Evolutionary conservation across 2,888 invertebrate genomes (phyloP), one percentile per base, ranked within the genome.

Genomic region (Dioctria rufipes): DNA sequence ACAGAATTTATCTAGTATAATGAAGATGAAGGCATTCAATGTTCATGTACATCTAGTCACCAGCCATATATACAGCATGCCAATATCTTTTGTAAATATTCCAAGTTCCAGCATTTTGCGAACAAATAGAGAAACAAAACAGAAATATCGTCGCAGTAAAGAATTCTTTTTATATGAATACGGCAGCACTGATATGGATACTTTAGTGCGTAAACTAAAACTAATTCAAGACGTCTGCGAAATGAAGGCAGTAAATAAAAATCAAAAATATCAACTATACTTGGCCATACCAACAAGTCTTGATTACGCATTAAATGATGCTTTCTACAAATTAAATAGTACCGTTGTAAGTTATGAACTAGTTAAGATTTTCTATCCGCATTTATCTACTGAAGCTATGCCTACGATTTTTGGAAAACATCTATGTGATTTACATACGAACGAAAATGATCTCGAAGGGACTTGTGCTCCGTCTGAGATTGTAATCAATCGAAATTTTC

Each of bases 51-150:
- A 95, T 87, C 89, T 95, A 6, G 91, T 95, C 73, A 95, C 95
- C 0, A 94, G 94, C 43, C 93, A 95, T 85, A 92, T 92, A 58
- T 96, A 96, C 86, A 93, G 93, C 73, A 88, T 96, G 84, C 96
- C 96, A 0, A 90, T 94, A 42, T 93, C 92, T 79, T 90, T 95
- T 71, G 89, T 96, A 2, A 92, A 94, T 84, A 89, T 94, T 81
- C 93, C 93, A 83, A 93, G 92, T 83, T 92, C 92, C 0, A 90
- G 90, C 4, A 90, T 89, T 84, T 85, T 92, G 9, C 92, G 92
- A 85, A 89, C 87, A 6, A 91, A 92, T 83, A 91, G 88, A 67
- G 90, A 89, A 58, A 92, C 92, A 0, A 91, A 91, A 2, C 91
- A 92, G 51, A 93, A 92, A 81, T 95, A 93, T 86, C 91, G 91